A percentile compares a stretch with the other conserved stretches of the same genome.
phyloP scores from a whole-genome alignment of 2,888 invertebrate species.

The Elysia crispata region DNA sequence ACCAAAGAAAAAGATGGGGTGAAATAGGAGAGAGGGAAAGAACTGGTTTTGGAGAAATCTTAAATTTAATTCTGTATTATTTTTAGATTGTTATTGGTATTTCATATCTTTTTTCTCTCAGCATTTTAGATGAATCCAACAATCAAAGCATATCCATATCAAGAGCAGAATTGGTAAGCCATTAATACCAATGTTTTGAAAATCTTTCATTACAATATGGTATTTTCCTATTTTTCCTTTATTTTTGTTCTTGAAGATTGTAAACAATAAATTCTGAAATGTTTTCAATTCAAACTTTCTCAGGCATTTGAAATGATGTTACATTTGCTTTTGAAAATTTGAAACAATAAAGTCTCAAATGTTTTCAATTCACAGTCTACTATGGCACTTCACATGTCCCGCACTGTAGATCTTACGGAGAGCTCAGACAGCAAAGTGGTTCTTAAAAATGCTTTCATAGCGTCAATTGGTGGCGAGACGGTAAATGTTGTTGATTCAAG shows the following conservation, averaged over 20 bases:
- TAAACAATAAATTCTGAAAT: too few relatives aligned
- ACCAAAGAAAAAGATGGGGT: too few relatives aligned
- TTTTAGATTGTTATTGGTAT: slow-evolving; percentile 3
- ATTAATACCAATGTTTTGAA: too few relatives aligned
- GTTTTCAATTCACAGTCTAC: slow-evolving; percentile 56
- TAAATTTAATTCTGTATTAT: not conserved
- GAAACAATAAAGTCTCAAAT: too few relatives aligned
- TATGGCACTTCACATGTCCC: slow-evolving; percentile 82
- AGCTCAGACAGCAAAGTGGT: slow-evolving; percentile 81
- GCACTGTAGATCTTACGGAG: slow-evolving; percentile 83
- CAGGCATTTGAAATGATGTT: too few relatives aligned
- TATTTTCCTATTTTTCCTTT: too few relatives aligned
- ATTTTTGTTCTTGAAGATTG: too few relatives aligned
- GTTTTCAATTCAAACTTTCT: too few relatives aligned
- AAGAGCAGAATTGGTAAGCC: slow-evolving; percentile 60
- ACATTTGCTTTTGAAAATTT: too few relatives aligned
- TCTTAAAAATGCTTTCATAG: slow-evolving; percentile 88
- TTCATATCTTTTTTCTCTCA: slow-evolving; percentile 49
- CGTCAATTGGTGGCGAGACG: slow-evolving; percentile 83
- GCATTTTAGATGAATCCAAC: slow-evolving; percentile 62
- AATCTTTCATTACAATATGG: too few relatives aligned
- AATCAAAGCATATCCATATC: slow-evolving; percentile 53
- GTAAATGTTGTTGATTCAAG: slow-evolving; percentile 60
- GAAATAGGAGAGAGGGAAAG: too few relatives aligned
- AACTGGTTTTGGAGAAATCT: too few relatives aligned